Conservation (phyloP, 1,140 invertebrate genomes). For the Scaptomyza montana region DNA sequence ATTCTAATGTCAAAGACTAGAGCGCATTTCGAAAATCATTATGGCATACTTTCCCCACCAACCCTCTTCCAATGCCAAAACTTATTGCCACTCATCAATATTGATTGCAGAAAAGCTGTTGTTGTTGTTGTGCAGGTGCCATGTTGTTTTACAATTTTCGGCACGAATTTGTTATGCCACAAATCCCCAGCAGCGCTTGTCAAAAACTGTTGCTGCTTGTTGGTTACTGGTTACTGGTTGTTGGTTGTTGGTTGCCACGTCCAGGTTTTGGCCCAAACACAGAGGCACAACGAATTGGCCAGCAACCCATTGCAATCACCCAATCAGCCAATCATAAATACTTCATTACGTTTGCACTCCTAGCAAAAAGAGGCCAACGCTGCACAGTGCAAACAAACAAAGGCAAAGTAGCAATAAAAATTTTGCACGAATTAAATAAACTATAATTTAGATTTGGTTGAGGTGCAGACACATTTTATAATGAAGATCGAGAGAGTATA, state of each 20-base stretch:
- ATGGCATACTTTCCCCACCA: background rate
- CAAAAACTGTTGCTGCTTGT: slow-evolving; percentile 50
- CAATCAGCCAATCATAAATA: slow-evolving; percentile 70
- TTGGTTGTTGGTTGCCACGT: slow-evolving; percentile 14
- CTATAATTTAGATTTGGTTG: too few species aligned
- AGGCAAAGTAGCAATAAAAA: background rate
- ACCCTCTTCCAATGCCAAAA: background rate
- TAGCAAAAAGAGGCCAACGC: slow-evolving; percentile 11
- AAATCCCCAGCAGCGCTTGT: slow-evolving; percentile 75
- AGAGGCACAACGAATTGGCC: slow-evolving; percentile 35
- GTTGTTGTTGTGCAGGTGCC: slow-evolving; percentile 18
- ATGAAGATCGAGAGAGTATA: too few species aligned
- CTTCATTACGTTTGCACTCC: slow-evolving; percentile 63
- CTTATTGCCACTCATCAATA: slow-evolving; percentile 55
- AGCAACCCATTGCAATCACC: slow-evolving; percentile 59
- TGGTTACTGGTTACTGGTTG: slow-evolving; percentile 18
- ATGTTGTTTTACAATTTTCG: slow-evolving; percentile 64
- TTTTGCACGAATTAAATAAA: too few species aligned
- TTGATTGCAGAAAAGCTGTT: slow-evolving; percentile 39
- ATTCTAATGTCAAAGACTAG: slow-evolving; percentile 11
- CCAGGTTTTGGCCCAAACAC: slow-evolving; percentile 10
- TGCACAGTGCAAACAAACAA: slow-evolving; percentile 7
- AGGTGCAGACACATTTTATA: too few species aligned
- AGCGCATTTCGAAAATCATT: slow-evolving; percentile 10
- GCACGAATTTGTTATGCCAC: slow-evolving; percentile 77